These are phyloP conservation scores for Tenrec ecaudatus DNA, from an alignment of 2,113 vertebrate genomes.

Conservation along the genomic window DNA sequence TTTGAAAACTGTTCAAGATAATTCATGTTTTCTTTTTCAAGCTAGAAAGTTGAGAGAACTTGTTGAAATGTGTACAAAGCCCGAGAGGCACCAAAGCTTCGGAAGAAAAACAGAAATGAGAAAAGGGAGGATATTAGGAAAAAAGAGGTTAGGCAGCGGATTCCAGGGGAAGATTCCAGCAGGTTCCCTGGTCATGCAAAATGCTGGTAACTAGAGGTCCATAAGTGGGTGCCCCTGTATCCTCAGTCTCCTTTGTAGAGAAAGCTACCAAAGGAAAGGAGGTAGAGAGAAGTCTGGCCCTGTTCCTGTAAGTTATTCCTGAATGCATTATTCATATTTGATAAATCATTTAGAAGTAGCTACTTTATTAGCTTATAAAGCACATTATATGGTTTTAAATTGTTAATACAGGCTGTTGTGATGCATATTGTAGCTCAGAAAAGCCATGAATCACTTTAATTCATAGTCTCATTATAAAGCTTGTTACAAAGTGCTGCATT, in stretches of 20 bases:
- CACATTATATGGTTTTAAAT: conserved; percentile 82
- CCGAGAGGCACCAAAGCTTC: not conserved
- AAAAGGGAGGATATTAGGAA: rapidly evolving
- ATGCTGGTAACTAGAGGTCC: not conserved
- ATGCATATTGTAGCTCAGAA: conserved; percentile 74
- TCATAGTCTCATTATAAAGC: conserved; percentile 82
- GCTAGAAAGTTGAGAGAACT: not conserved
- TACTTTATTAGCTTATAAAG: conserved; percentile 85
- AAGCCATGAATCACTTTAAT: conserved; percentile 81
- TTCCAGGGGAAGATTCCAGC: not conserved
- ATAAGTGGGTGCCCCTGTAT: not conserved
- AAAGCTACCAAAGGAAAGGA: conserved; percentile 7
- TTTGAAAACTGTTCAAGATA: not conserved
- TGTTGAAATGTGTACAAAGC: not conserved
- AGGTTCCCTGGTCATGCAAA: conserved; percentile 18
- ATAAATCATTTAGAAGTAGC: conserved; percentile 81
- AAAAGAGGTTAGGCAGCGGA: not conserved
- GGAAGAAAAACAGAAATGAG: not conserved
- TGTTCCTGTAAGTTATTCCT: conserved; percentile 79
- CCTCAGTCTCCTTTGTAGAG: not conserved
- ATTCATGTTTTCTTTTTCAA: not conserved
- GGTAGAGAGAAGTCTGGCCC: conserved; percentile 33
- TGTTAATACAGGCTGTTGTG: conserved; percentile 81
- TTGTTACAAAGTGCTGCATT: conserved; percentile 75
- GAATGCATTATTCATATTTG: conserved; percentile 83